Conservation (phyloP, 1,140 invertebrate genomes). For the Drosophila serrata region DNA sequence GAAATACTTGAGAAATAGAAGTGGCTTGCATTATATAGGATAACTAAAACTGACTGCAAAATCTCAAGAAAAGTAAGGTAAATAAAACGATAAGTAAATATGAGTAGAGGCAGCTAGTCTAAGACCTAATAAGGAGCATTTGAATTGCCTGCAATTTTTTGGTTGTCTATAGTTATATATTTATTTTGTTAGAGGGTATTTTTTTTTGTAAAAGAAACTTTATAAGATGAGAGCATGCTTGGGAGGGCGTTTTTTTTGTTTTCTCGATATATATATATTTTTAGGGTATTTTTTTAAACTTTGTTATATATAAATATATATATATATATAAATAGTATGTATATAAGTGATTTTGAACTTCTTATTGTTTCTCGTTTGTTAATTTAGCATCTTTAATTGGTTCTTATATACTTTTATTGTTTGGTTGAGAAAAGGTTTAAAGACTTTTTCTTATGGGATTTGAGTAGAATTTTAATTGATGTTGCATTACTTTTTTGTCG, state of each 20-base stretch:
- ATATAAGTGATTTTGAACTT: constrained; percentile 46
- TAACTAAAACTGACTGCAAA: constrained; percentile 44
- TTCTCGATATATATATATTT: constrained; percentile 52
- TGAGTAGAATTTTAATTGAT: constrained; percentile 40
- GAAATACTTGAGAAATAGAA: constrained; percentile 30
- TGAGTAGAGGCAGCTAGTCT: constrained; percentile 53
- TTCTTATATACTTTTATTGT: not conserved
- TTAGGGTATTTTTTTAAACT: constrained; percentile 43
- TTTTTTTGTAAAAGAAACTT: constrained; percentile 67
- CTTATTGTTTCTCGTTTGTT: constrained; percentile 20
- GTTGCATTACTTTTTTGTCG: constrained; percentile 44
- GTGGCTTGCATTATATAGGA: constrained; percentile 33
- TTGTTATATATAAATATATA: constrained; percentile 43
- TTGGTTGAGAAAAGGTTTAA: constrained; percentile 14
- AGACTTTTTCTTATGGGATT: constrained; percentile 28
- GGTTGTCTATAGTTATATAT: constrained; percentile 37
- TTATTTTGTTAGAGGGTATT: constrained; percentile 41
- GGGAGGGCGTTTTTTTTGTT: constrained; percentile 78
- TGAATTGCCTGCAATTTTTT: constrained; percentile 47
- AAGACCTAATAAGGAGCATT: constrained; percentile 61
- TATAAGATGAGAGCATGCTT: constrained; percentile 84
- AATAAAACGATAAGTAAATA: constrained; percentile 35
- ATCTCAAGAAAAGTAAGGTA: constrained; percentile 37
- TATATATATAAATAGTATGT: constrained; percentile 45
- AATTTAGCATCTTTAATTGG: constrained; percentile 27